Conservation (phyloP, 37 sponge, comb jelly and placozoan species). For the Diacarnus erythraeanus region DNA sequence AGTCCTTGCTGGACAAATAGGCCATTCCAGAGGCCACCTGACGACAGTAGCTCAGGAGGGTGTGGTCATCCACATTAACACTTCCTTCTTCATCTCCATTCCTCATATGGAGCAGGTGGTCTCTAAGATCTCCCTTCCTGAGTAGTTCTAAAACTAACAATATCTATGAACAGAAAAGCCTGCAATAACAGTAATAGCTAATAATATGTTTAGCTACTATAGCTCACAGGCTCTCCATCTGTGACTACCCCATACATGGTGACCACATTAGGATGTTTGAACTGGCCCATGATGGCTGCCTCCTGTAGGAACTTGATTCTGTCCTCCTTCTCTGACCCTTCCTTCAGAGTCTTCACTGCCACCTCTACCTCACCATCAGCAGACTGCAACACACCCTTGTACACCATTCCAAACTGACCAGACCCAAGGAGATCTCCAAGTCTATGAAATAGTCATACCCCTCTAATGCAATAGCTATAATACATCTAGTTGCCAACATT, state of each 20-base stretch:
- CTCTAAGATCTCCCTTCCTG: not conserved
- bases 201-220: not conserved
- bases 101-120: not conserved
- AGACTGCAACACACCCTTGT: slow-evolving; percentile 21
- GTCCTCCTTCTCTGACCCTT: slow-evolving; percentile 14
- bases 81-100: not conserved
- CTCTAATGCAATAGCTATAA: not conserved
- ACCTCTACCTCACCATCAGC: slow-evolving; percentile 11
- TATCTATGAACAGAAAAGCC: not conserved
- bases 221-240: slow-evolving; percentile 10
- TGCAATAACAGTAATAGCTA: not conserved
- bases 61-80: not conserved
- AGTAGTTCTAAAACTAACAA: not conserved
- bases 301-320: slow-evolving; percentile 21
- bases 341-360: slow-evolving; percentile 42
- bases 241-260: slow-evolving; percentile 9
- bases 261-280: slow-evolving; percentile 10
- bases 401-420: slow-evolving; percentile 22
- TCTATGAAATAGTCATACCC: no score
- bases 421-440: slow-evolving; percentile 14
- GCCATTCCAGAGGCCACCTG: slow-evolving; percentile 11
- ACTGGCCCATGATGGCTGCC: slow-evolving; percentile 21
- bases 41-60: slow-evolving; percentile 18
- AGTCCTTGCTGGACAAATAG: slow-evolving; percentile 6
- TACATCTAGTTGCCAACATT: not conserved